These are phyloP conservation scores for Hirtodrosophila histrioides DNA, from an alignment of 2,888 invertebrate species.

Conservation along the genomic window DNA sequence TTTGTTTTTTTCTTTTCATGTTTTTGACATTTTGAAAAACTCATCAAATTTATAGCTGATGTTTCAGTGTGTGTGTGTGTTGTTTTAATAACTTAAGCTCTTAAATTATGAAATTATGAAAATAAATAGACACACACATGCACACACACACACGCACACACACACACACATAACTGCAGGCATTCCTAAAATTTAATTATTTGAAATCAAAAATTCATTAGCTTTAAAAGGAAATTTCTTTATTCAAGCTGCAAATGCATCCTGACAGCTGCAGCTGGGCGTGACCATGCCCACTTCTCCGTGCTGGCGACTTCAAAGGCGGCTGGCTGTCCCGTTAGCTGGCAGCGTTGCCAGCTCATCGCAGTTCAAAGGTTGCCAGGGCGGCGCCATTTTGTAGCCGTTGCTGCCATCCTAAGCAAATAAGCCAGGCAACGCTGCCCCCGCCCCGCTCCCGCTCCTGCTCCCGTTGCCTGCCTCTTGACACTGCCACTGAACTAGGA, in stretches of 20 bases:
- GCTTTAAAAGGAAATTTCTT: constrained; percentile 35
- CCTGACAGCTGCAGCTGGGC: constrained; percentile 63
- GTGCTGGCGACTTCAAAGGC: constrained; percentile 30
- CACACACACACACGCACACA: constrained; percentile 3
- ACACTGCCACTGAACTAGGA: not conserved
- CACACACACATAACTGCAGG: constrained; percentile 24
- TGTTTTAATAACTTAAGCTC: constrained; percentile 77
- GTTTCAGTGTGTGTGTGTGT: constrained; percentile 38
- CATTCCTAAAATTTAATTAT: constrained; percentile 46
- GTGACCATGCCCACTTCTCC: constrained; percentile 42
- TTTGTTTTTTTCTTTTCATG: not conserved
- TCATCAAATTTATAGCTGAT: constrained; percentile 25
- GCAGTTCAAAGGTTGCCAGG: constrained; percentile 73
- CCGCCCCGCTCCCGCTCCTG: too few relatives aligned
- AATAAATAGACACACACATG: constrained; percentile 62
- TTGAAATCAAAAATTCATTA: constrained; percentile 59
- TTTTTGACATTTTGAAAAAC: constrained; percentile 41
- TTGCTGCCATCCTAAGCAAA: constrained; percentile 65
- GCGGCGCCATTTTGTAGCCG: constrained; percentile 33
- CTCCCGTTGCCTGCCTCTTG: not conserved
- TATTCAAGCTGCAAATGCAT: constrained; percentile 32
- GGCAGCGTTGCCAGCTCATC: constrained; percentile 29
- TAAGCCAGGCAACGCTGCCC: constrained; percentile 42
- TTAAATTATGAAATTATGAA: constrained; percentile 75
- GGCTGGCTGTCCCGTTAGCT: not conserved